Conservation (phyloP, 2,797 vertebrate species). For the Acridotheres tristis region DNA sequence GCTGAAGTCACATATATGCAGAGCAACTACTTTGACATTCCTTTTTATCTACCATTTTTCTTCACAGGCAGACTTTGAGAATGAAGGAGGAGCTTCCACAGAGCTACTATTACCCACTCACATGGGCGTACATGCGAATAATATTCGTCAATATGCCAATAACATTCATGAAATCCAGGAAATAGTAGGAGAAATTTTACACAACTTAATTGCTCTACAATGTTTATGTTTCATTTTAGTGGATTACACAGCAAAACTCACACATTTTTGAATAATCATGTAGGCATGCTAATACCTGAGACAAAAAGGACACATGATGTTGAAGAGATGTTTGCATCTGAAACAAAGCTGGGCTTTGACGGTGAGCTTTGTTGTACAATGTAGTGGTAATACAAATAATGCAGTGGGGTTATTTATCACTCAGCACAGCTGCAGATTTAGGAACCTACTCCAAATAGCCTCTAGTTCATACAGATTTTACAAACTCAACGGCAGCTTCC, state of each 20-base stretch:
- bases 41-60: neutral
- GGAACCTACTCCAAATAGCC: neutral
- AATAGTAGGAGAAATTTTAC: neutral
- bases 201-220: neutral
- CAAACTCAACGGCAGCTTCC: neutral
- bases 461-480: neutral
- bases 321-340: neutral
- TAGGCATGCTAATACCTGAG: neutral
- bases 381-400: neutral
- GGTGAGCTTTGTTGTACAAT: neutral
- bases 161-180: neutral
- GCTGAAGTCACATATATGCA: neutral
- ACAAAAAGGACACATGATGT: neutral
- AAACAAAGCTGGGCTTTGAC: neutral
- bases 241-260: neutral
- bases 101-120: neutral
- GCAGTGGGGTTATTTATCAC: neutral
- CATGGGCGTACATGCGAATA: neutral
- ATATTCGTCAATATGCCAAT: neutral
- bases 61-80: neutral
- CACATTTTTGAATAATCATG: neutral
- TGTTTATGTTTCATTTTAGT: neutral
- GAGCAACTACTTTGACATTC: neutral
- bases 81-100: neutral
- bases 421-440: neutral